phyloP scores from a whole-genome alignment of 2,888 invertebrate genomes.

The Hirtodrosophila cameraria region DNA sequence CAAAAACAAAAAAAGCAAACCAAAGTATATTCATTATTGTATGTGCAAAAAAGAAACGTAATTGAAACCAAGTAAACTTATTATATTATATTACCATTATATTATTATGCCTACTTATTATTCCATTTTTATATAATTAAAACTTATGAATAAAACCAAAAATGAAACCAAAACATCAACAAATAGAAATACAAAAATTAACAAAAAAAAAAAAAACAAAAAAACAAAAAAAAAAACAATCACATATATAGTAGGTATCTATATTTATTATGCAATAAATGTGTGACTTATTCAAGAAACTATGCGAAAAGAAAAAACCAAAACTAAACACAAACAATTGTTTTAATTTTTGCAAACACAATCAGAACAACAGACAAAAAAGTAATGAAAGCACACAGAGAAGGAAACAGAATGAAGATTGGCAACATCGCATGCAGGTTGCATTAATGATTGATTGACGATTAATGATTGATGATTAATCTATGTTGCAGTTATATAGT shows the following conservation, averaged over 20 bases:
- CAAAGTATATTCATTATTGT: slow-evolving; percentile 72
- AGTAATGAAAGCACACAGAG: slow-evolving; percentile 5
- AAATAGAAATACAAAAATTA: slow-evolving; percentile 36
- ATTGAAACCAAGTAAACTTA: slow-evolving; percentile 61
- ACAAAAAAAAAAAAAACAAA: slow-evolving; percentile 17
- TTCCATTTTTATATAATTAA: slow-evolving; percentile 80
- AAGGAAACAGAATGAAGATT: slow-evolving; percentile 9
- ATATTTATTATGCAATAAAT: slow-evolving; percentile 67
- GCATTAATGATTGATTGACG: background rate
- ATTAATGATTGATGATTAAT: background rate
- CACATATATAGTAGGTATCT: slow-evolving; percentile 48
- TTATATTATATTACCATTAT: slow-evolving; percentile 71
- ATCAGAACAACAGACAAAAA: slow-evolving; percentile 20
- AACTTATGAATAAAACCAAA: slow-evolving; percentile 64
- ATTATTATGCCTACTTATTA: slow-evolving; percentile 77
- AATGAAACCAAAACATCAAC: slow-evolving; percentile 45
- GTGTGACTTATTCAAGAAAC: slow-evolving; percentile 74
- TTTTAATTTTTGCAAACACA: slow-evolving; percentile 48
- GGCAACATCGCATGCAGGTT: slow-evolving; percentile 18
- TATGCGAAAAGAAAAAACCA: slow-evolving; percentile 47
- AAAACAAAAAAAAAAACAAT: slow-evolving; percentile 31
- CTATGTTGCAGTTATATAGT: too few species aligned
- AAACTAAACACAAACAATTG: slow-evolving; percentile 48
- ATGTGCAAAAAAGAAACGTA: slow-evolving; percentile 59
- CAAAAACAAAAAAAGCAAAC: slow-evolving; percentile 35